Evolutionary conservation across 2,888 invertebrate genomes (phyloP).

Genomic region (Amphimallon solstitiale): DNA sequence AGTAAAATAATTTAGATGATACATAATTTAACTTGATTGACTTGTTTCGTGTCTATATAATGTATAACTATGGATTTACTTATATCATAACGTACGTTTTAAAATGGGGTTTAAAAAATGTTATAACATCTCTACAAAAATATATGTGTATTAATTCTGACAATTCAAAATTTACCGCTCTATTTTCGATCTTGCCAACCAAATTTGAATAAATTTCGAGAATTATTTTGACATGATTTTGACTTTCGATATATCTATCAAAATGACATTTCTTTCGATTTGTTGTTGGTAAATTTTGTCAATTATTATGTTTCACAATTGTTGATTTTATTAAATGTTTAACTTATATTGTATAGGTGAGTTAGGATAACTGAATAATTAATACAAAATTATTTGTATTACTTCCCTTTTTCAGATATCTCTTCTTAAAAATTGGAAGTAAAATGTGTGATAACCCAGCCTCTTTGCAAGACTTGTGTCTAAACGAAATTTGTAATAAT

Average conservation of each 20-base stretch:
- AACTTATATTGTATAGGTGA: constrained; percentile 16
- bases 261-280: constrained; percentile 18
- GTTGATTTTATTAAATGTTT: constrained; percentile 32
- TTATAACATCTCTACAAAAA: too few species aligned
- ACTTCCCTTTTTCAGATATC: background rate
- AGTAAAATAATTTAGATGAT: too few species aligned
- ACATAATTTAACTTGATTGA: too few species aligned
- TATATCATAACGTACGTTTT: too few species aligned
- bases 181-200: background rate
- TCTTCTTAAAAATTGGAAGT: constrained; percentile 3
- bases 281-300: constrained; percentile 26
- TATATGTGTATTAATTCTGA: background rate
- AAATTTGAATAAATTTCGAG: background rate
- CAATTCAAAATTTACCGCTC: constrained; percentile 3
- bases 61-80: too few species aligned
- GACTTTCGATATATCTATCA: constrained; percentile 25
- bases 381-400: background rate
- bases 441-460: constrained; percentile 72
- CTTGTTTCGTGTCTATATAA: too few species aligned
- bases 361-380: background rate
- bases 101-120: too few species aligned
- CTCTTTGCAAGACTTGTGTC: constrained; percentile 71
- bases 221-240: background rate
- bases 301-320: constrained; percentile 29
- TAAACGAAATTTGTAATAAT: constrained; percentile 73